Evolutionary conservation across 2,113 vertebrate genomes (phyloP).

Genomic region (Parotia lawesii): DNA sequence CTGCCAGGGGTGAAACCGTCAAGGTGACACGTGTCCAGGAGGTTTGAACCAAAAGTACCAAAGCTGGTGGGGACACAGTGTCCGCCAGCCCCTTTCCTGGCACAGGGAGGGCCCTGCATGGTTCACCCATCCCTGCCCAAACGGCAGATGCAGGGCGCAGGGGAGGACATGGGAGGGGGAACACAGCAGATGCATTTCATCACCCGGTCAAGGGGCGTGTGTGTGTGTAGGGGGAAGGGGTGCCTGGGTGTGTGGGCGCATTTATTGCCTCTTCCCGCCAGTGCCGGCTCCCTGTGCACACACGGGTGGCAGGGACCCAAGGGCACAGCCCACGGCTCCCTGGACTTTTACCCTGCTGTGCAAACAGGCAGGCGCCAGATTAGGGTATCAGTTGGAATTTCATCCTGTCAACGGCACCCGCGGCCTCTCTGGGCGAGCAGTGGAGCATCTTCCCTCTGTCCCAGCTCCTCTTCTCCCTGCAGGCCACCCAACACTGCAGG

Average conservation of each 20-base stretch:
- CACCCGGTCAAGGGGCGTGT: conserved; percentile 5
- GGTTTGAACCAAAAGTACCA: background rate
- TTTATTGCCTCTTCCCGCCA: conserved; percentile 58
- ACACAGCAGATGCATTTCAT: background rate
- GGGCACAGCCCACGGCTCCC: background rate
- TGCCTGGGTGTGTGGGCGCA: background rate
- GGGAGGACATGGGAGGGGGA: background rate
- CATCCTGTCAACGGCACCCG: conserved; percentile 39
- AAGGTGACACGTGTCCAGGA: background rate
- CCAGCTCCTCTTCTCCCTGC: rapidly evolving
- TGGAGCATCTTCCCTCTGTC: background rate
- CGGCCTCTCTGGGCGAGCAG: background rate
- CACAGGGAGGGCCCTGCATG: rapidly evolving
- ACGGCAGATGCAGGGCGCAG: background rate
- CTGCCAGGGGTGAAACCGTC: background rate
- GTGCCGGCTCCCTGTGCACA: conserved; percentile 43
- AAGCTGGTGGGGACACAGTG: background rate
- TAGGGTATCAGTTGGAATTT: conserved; percentile 54
- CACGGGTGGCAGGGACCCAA: conserved; percentile 9
- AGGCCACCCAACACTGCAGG: rapidly evolving
- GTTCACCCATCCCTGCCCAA: background rate
- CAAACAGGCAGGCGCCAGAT: conserved; percentile 60
- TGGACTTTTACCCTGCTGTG: conserved; percentile 60
- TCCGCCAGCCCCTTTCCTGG: background rate
- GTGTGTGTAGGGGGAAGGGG: conserved; percentile 50